A percentile compares a stretch with the other conserved stretches of the same genome.
phyloP scores from a whole-genome alignment of 2,888 invertebrate species.

The Lamellibrachia satsuma region DNA sequence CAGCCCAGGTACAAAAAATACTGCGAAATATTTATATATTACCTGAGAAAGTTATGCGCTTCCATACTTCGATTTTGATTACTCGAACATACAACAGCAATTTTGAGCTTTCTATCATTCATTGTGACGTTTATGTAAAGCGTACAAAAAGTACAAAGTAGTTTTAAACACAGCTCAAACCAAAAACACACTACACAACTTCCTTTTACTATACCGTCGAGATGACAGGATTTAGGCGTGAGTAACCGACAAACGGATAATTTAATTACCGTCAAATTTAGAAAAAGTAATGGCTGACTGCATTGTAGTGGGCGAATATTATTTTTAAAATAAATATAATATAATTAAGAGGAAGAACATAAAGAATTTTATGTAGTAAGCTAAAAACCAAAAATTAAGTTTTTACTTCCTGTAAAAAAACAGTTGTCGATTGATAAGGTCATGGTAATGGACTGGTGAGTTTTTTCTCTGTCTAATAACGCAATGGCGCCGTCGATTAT shows the following conservation, averaged over 20 bases:
- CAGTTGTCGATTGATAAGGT: neutral
- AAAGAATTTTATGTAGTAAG: neutral
- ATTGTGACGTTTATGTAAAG: conserved; percentile 17
- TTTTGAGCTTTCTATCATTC: conserved; percentile 59
- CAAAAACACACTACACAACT: conserved; percentile 1
- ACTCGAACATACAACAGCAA: conserved; percentile 97
- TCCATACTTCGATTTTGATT: conserved; percentile 99
- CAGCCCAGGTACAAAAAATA: too few species aligned
- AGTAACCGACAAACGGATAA: neutral
- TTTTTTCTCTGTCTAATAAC: neutral
- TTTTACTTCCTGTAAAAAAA: neutral
- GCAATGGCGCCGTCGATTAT: neutral
- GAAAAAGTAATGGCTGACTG: neutral
- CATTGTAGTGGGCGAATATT: neutral
- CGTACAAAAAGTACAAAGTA: neutral
- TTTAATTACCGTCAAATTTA: neutral
- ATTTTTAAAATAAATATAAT: neutral
- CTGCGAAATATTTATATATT: conserved; percentile 40
- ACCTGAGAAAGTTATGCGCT: conserved; percentile 92
- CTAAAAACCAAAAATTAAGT: neutral
- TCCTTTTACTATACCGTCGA: neutral
- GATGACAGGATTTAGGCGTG: neutral
- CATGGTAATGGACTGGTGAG: neutral
- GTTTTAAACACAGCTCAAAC: conserved; percentile 11
- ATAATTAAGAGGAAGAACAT: neutral